Conservation (phyloP, 2,797 vertebrate species). For the Chrysocyon brachyurus region DNA sequence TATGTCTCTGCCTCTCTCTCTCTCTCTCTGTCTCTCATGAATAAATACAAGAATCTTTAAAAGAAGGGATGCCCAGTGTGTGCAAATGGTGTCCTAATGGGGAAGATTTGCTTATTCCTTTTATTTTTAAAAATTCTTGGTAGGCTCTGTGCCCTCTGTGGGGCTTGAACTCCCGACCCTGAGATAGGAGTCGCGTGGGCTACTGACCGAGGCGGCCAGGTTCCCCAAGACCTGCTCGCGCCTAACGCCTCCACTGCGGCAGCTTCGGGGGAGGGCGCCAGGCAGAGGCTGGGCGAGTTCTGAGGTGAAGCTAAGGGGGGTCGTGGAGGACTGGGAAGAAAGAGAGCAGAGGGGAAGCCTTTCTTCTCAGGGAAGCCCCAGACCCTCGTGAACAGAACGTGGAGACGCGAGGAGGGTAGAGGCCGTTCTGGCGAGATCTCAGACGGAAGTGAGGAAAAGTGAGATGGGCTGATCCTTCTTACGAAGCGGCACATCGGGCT, state of each 20-base stretch:
- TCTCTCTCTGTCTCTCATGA: no score
- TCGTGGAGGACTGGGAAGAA: not conserved
- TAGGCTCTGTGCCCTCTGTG: not conserved
- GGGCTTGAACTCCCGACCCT: not conserved
- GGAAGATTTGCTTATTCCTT: not conserved
- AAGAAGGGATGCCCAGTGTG: not conserved
- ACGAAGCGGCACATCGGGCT: no score
- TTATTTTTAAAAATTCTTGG: not conserved
- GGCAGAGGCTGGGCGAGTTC: not conserved
- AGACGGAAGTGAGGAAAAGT: not conserved
- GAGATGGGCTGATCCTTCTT: not conserved
- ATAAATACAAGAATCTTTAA: no score
- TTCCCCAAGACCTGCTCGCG: not conserved
- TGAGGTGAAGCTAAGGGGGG: not conserved
- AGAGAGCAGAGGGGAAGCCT: not conserved
- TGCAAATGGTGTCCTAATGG: not conserved
- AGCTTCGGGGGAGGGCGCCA: not conserved
- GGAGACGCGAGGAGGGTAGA: not conserved
- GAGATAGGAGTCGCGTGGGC: not conserved
- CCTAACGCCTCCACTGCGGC: not conserved
- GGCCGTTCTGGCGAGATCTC: not conserved
- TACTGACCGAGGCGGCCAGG: not conserved
- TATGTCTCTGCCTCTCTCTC: no score
- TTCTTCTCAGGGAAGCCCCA: not conserved
- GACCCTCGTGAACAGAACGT: not conserved